A percentile compares a stretch with the other conserved stretches of the same genome.
Evolutionary conservation across 1,140 invertebrate species (phyloP).

Genomic region (Meloidogyne exigua): DNA sequence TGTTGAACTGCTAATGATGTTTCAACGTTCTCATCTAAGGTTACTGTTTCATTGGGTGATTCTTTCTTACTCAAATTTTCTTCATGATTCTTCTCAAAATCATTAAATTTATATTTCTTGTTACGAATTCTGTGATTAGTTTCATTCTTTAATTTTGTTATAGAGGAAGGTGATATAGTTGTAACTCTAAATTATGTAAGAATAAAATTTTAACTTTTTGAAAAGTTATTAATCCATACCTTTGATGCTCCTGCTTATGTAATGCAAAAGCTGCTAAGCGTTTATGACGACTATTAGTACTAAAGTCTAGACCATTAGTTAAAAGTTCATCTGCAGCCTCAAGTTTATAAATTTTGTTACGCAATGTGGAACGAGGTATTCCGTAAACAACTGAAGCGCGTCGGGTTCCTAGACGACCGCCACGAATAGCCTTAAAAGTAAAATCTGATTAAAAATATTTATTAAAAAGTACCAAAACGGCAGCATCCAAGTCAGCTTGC

Average conservation of each 20-base stretch:
- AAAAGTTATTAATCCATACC: background rate
- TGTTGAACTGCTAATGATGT: background rate
- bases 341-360: constrained; percentile 87
- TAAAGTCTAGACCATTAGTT: constrained; percentile 15
- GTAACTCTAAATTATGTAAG: background rate
- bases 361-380: constrained; percentile 86
- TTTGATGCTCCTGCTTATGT: constrained; percentile 27
- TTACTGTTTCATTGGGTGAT: background rate
- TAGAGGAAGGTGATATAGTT: background rate
- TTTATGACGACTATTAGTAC: constrained; percentile 59
- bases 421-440: constrained; percentile 80
- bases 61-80: background rate
- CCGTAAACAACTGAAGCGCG: constrained; percentile 89
- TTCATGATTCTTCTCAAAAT: background rate
- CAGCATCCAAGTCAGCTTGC: constrained; percentile 37
- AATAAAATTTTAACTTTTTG: background rate
- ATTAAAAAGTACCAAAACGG: constrained; percentile 23
- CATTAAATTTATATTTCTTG: background rate
- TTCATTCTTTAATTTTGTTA: background rate
- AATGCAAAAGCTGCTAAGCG: constrained; percentile 28
- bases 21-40: background rate
- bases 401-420: constrained; percentile 83
- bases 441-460: constrained; percentile 21
- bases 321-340: constrained; percentile 69
- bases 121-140: background rate